phyloP scores from a whole-genome alignment of 2,113 vertebrate species.

The Pavo muticus region DNA sequence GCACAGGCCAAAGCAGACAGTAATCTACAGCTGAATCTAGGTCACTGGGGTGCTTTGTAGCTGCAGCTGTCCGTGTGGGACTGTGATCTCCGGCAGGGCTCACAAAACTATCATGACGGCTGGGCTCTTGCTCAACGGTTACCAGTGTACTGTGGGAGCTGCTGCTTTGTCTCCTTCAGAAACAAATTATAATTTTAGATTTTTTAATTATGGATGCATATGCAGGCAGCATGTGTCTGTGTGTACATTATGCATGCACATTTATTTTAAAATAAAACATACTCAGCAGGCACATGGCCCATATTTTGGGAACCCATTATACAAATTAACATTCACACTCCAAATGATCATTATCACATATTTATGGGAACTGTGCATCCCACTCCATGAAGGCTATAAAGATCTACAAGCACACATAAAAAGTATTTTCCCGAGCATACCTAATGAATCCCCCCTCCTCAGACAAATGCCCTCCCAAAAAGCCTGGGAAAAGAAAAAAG shows the following conservation, averaged over 20 bases:
- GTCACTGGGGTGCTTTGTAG: conserved; percentile 87
- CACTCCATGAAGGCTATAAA: conserved; percentile 1
- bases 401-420: conserved; percentile 42
- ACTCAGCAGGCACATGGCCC: conserved; percentile 55
- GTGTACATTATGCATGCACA: conserved; percentile 45
- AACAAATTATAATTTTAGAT: conserved; percentile 67
- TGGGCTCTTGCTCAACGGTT: conserved; percentile 41
- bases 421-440: neutral
- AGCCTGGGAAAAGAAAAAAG: conserved; percentile 29
- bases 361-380: conserved; percentile 46
- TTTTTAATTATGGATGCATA: conserved; percentile 55
- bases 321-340: conserved; percentile 62
- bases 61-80: conserved; percentile 78
- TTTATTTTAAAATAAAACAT: conserved; percentile 64
- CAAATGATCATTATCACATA: conserved; percentile 51
- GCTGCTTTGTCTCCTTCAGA: conserved; percentile 56
- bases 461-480: conserved; percentile 6
- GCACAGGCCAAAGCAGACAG: conserved; percentile 74
- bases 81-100: conserved; percentile 63
- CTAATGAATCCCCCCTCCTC: neutral
- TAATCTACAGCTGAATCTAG: conserved; percentile 89
- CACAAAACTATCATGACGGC: conserved; percentile 58
- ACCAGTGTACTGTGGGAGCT: neutral
- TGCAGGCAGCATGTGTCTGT: conserved; percentile 43
- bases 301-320: conserved; percentile 59